These are phyloP conservation scores for Eublepharis macularius DNA, from an alignment of 2,113 vertebrate genomes.

Conservation along the genomic window DNA sequence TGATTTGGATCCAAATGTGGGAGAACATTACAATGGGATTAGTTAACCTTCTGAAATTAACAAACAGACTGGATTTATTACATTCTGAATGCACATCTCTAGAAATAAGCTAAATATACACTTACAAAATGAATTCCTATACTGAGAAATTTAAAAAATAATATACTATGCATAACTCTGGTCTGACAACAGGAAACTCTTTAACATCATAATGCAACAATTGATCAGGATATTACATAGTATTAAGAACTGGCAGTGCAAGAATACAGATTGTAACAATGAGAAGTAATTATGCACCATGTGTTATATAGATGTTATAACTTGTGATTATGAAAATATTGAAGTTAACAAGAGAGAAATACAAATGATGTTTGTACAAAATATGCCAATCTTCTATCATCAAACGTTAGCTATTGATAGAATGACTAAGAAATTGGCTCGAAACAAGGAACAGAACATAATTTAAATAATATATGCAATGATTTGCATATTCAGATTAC, in stretches of 20 bases:
- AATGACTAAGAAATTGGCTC: constrained; percentile 17
- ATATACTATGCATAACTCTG: too few relatives aligned
- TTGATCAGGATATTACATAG: too few relatives aligned
- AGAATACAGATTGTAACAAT: neutral
- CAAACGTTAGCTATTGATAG: neutral
- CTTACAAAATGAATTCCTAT: neutral
- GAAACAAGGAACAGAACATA: constrained; percentile 39
- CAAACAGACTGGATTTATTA: too few relatives aligned
- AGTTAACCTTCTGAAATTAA: too few relatives aligned
- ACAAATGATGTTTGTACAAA: neutral
- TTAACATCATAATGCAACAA: too few relatives aligned
- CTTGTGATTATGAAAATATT: constrained; percentile 1
- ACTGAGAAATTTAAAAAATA: too few relatives aligned
- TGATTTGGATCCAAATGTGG: too few relatives aligned
- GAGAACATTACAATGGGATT: too few relatives aligned
- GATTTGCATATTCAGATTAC: constrained; percentile 35
- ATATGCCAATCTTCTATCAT: neutral
- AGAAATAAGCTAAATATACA: neutral
- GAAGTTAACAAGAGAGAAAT: neutral
- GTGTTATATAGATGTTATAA: neutral
- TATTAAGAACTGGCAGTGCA: too few relatives aligned
- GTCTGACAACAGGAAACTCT: too few relatives aligned
- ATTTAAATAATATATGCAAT: constrained; percentile 51
- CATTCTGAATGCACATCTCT: too few relatives aligned
- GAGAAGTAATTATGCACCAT: neutral